Evolutionary conservation across 2,113 vertebrate genomes (phyloP), one percentile per base, ranked within the genome.

Genomic region (Coptodon bakossiorum): DNA sequence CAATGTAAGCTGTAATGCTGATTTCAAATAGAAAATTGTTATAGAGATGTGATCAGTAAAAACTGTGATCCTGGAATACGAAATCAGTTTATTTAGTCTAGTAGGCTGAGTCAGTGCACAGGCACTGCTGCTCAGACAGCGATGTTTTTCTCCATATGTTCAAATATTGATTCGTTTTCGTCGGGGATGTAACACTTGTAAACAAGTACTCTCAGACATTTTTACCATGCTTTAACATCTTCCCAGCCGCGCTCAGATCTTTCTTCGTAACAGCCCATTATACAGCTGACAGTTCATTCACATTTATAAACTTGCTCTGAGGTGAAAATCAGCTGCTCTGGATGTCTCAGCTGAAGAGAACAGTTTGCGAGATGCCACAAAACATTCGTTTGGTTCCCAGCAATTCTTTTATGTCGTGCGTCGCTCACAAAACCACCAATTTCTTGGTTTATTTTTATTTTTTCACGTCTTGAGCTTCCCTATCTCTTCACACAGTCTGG

Each of bases 401-500:
- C 71, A 50, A 79, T 82, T 43, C 16, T 86, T 79, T 87, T 54
- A 56, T 85, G 80, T 81, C 61, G 19, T 22, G 31, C 43, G 36
- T 66, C 76, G 11, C 50, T 80, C 83, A 38, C 56, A 36, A 36
- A 34, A 63, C 53, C 38, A 4, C 19, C 45, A 24, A 3, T 14
- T 76, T 79, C 31, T 56, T 24, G 7, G 27, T 29, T 73, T 86
- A 83, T 24, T 10, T 89, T 0, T 24, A 63, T 45, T 45, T 73
- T 43, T 96, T 97, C 97, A 98, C 97, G 97, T 98, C 91, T 97
- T 97, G 89, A 97, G 97, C 97, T 97, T 97, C 31, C 96, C 96
- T 88, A 98, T 97, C 81, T 98, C 97, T 85, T 99, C 98, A 3
- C 97, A 98, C 89, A 99, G 96, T 57, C 98, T 96, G 84, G 98